phyloP scores from a whole-genome alignment of 2,888 invertebrate genomes.

The Drosophila cognata region DNA sequence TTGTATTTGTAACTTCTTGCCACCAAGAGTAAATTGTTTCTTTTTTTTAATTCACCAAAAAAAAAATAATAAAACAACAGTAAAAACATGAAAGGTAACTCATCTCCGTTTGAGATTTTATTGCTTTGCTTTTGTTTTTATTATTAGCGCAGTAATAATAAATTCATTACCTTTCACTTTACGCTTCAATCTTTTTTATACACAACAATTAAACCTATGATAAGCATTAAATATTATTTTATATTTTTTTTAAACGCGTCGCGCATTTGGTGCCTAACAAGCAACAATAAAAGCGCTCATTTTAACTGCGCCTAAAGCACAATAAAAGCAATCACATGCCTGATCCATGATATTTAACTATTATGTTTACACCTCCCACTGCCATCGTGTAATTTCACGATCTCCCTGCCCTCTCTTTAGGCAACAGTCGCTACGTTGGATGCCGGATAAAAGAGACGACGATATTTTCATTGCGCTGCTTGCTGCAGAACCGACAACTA shows the following conservation, averaged over 20 bases:
- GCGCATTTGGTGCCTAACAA: neutral
- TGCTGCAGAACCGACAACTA: neutral
- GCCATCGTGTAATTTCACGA: neutral
- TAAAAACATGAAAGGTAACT: neutral
- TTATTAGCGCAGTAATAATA: neutral
- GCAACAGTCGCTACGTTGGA: neutral
- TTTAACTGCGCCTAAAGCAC: neutral
- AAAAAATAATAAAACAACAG: neutral
- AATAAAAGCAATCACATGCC: neutral
- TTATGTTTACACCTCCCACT: neutral
- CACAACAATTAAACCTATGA: neutral
- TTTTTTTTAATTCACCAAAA: neutral
- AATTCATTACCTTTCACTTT: neutral
- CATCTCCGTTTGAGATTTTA: neutral
- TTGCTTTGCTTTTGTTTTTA: neutral
- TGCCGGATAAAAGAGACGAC: neutral
- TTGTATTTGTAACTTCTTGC: neutral
- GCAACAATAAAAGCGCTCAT: neutral
- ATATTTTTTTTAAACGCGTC: neutral
- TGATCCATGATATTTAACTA: neutral
- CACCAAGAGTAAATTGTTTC: neutral
- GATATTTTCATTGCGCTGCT: neutral
- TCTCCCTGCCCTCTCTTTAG: neutral
- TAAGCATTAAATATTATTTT: neutral
- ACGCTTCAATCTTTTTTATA: neutral